These are phyloP conservation scores for Montipora capitata DNA, from an alignment of 92 coral and sea anemone species.

Conservation along the genomic window DNA sequence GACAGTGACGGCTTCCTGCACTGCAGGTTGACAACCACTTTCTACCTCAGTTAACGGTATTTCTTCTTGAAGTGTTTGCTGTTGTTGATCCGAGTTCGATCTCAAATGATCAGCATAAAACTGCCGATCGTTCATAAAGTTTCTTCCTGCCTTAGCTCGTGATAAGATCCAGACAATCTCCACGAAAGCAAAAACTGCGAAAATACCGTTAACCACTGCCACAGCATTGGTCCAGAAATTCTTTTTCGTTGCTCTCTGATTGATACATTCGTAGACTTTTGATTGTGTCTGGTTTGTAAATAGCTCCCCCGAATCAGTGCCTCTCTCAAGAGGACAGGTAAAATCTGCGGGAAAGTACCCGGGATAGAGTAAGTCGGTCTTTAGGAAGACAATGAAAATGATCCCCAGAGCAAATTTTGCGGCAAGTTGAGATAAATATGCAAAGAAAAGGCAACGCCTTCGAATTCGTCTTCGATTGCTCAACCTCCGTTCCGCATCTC, in stretches of 20 bases:
- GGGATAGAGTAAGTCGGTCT: not conserved
- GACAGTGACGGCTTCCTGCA: no score
- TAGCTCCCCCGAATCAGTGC: no score
- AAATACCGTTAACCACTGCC: constrained; percentile 1
- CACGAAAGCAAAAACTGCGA: constrained; percentile 5
- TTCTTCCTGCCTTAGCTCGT: not conserved
- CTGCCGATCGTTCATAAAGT: not conserved
- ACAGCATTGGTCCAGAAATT: constrained; percentile 9
- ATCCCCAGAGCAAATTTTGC: not conserved
- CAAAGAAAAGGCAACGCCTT: not conserved
- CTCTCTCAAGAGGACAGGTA: not conserved
- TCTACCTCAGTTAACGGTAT: no score
- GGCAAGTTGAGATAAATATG: constrained; percentile 6
- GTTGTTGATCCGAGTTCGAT: not conserved
- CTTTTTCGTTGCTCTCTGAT: not conserved
- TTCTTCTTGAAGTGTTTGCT: no score
- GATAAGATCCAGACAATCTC: not conserved
- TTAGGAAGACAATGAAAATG: not conserved
- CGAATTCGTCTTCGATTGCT: not conserved
- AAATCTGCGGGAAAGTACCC: constrained; percentile 2
- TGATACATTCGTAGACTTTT: not conserved
- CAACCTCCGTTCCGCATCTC: not conserved
- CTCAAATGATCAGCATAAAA: not conserved
- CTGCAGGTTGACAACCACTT: no score
- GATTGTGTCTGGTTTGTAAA: not conserved